phyloP scores from a whole-genome alignment of 2,888 invertebrate genomes.

The Lamellibrachia satsuma region DNA sequence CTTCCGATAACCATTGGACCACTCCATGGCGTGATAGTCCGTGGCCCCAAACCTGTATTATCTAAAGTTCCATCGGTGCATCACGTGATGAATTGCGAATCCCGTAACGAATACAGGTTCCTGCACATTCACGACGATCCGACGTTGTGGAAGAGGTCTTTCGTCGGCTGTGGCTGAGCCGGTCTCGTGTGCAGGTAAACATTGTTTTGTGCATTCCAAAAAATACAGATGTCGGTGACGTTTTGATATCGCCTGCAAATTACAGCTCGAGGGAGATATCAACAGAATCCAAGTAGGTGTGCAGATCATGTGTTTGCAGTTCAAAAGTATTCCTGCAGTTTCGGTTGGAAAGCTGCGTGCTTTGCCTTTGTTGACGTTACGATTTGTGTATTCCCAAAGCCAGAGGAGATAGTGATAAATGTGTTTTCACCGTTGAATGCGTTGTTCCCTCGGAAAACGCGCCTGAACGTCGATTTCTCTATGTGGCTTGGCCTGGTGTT shows the following conservation, averaged over 20 bases:
- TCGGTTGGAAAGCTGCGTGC: background rate
- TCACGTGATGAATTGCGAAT: background rate
- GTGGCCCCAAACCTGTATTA: background rate
- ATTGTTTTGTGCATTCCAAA: background rate
- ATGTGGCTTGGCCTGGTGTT: background rate
- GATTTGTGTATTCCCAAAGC: background rate
- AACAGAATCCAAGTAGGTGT: background rate
- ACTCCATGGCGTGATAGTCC: constrained; percentile 12
- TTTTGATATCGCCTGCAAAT: background rate
- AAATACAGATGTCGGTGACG: background rate
- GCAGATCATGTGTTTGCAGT: background rate
- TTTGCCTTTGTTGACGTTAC: background rate
- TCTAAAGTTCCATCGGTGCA: background rate
- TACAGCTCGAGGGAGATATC: background rate
- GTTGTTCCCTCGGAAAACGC: background rate
- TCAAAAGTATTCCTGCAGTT: background rate
- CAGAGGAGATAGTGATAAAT: background rate
- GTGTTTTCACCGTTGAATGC: background rate
- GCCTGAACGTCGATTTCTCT: background rate
- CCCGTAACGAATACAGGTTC: background rate
- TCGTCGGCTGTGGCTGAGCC: background rate
- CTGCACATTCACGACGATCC: constrained; percentile 6
- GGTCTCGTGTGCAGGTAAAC: background rate
- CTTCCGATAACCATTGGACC: constrained; percentile 5
- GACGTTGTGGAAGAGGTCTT: background rate